A percentile compares a stretch with the other conserved stretches of the same genome.
Conservation (phyloP, 2,113 vertebrate genomes). For the Cacatua alba region DNA sequence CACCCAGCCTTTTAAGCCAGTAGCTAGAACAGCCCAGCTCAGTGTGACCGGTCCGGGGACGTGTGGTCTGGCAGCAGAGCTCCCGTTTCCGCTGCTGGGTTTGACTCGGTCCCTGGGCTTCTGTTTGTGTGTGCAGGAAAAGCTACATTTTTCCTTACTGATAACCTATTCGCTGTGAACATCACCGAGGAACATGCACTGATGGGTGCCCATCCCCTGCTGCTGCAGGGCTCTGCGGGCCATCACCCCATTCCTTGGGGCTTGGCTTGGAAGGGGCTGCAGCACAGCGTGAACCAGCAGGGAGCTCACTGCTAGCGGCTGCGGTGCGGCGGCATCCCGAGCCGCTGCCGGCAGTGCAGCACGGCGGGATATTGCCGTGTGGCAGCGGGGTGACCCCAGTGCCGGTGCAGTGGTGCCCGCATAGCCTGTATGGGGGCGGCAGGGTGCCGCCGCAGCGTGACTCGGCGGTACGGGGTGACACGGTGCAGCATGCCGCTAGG, state of each 20-base stretch:
- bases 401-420: too few species aligned
- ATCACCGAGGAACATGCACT: fast-evolving
- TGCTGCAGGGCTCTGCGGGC: background rate
- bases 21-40: fast-evolving
- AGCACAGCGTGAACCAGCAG: background rate
- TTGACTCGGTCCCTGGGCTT: background rate
- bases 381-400: too few species aligned
- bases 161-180: too few species aligned
- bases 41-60: fast-evolving
- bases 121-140: background rate
- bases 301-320: too few species aligned
- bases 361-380: too few species aligned
- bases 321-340: too few species aligned
- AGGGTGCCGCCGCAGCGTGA: background rate
- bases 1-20: too few species aligned
- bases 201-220: too few species aligned
- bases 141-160: fast-evolving
- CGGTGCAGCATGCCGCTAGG: background rate
- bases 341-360: too few species aligned
- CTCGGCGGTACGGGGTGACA: too few species aligned
- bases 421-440: background rate
- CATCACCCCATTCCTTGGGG: fast-evolving
- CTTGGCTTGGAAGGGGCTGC: background rate
- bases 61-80: background rate
- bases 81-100: too few species aligned